phyloP scores from a whole-genome alignment of 1,140 invertebrate species.

The Arion vulgaris region DNA sequence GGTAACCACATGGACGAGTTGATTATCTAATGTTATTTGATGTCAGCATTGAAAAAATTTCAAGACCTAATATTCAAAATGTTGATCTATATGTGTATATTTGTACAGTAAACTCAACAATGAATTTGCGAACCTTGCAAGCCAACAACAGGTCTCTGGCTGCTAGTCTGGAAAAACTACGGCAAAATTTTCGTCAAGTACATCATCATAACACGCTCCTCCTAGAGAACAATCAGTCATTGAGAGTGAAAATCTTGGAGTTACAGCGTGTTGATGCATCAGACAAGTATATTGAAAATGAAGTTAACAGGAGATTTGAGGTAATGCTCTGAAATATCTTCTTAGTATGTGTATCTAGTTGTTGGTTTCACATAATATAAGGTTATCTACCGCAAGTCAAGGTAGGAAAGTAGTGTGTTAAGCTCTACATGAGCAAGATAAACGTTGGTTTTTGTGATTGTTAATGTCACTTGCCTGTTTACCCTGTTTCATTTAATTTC shows the following conservation, averaged over 20 bases:
- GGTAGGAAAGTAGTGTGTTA: no score
- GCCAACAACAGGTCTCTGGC: slow-evolving; percentile 22
- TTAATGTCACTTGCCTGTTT: no score
- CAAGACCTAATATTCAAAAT: no score
- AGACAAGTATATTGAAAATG: not conserved
- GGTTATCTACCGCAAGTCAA: no score
- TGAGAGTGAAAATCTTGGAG: slow-evolving; percentile 5
- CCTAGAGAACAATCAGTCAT: not conserved
- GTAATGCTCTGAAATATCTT: not conserved
- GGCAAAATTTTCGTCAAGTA: not conserved
- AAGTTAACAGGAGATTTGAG: slow-evolving; percentile 20
- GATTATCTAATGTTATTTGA: no score
- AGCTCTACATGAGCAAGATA: no score
- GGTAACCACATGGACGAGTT: no score
- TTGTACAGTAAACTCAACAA: slow-evolving; percentile 19
- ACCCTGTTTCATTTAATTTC: no score
- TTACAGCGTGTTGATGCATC: not conserved
- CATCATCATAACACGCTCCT: slow-evolving; percentile 12
- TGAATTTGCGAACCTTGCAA: not conserved
- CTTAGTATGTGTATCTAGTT: not conserved
- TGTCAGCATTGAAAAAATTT: no score
- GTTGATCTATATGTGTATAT: not conserved
- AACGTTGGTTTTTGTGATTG: no score
- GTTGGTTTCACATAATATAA: no score
- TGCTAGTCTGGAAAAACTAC: slow-evolving; percentile 10